Evolutionary conservation across 1,140 invertebrate genomes (phyloP), one percentile per base, ranked within the genome.

Genomic region (Ostrea denselamellosa): DNA sequence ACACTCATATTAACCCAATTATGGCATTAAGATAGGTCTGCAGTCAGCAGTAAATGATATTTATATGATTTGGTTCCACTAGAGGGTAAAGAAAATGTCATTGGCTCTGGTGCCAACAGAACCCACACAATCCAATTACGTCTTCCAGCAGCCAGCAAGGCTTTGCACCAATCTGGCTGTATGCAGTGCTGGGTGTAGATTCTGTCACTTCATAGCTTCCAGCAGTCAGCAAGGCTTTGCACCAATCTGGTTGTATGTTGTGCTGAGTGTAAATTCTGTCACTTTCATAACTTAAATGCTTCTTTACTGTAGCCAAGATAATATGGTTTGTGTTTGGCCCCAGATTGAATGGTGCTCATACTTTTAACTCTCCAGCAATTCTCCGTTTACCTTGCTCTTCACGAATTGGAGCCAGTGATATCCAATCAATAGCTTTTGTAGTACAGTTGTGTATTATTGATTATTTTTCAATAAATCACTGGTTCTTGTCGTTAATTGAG

Each of bases 1-100:
- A 77, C 22, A 25, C 68, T 77, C 68, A 25, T 77, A 77, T 28
- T 77, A 77, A 77, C 68, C 68, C 28, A 77, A 77, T 77, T 77
- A 34, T 34, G 22, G 68, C 68, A 77, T 77, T 77, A 77, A 77
- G 68, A 77, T 10, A 77, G 68, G 68, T 28, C 68, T 77, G 25
- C 68, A 77, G 68, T 77, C 68, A 77, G 68, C 68, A 28, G 28
- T 25, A 77, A 25, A 25, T 34, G 68, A 77, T 77, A 77, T 77
- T 77, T 77, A 77, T 77, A 77, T 10, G 68, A 77, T 77, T 77
- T 77, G 68, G 25, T 77, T 77, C 68, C 68, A 77, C 68, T 77
- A 34, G 68, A 77, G 68, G 68, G 68, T 34, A 77, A 25, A 25
- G 28, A 77, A 34, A 77, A 77, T 77, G 68, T 77, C 68, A 28